Evolutionary conservation across 2,797 vertebrate species (phyloP), one percentile per base, ranked within the genome.

Genomic region (Lindbergichthys nudifrons): DNA sequence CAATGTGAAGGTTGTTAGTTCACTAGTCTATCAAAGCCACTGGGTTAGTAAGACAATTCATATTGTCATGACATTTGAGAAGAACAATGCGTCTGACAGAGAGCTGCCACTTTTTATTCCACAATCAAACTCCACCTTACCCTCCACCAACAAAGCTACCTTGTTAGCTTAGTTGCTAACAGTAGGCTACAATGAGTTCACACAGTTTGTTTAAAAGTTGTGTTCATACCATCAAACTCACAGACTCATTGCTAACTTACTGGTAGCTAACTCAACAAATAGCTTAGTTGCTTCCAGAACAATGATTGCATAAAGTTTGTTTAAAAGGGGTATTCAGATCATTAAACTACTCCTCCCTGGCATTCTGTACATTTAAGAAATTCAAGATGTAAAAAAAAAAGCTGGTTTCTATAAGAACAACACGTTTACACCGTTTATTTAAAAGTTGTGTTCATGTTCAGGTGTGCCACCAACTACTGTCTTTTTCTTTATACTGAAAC

Each of bases 1-100:
- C 32, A 36, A 23, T 6, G 11, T 13, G 4, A 21, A 19, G 18
- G 19, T 59, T 57, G n/a, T n/a, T 50, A 3, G 68, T 60, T 59
- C 72, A 88, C 92, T 83, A 93, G 93, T 93, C 88, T 93, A 92
- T 93, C 82, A 94, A 52, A 80, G 91, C 90, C 91, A 93, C 84
- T 84, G 91, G 68, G 83, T 94, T 87, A 95, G 26, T 61, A 41
- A 66, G 21, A 48, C 10, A 7, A 13, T 63, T 36, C 64, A 56
- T 10, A 42, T 51, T 57, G 13, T 45, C 30, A 71, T 12, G 6
- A 54, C 21, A 53, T 23, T 21, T 53, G 16, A 60, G 18, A 21
- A 32, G 52, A 42, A 53, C 3, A 42, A 57, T 5, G 16, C 13
- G 46, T 19, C 51, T 39, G 1, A 32, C 32, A 32, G 32, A 30